phyloP scores from a whole-genome alignment of 2,797 vertebrate genomes.

The Eulemur coronatus region DNA sequence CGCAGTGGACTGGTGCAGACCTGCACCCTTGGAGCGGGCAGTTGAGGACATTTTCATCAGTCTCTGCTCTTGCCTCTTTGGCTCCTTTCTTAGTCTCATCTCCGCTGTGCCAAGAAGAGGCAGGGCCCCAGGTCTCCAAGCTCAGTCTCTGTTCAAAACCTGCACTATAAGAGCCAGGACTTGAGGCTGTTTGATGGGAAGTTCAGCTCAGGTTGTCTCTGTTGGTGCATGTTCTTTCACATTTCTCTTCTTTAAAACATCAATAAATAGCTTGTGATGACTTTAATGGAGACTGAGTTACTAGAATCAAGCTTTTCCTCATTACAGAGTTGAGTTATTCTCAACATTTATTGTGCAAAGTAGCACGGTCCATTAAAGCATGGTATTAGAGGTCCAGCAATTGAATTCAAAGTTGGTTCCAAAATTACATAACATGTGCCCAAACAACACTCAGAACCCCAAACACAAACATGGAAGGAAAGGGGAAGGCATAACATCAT shows the following conservation, averaged over 20 bases:
- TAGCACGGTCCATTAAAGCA: not conserved
- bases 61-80: not conserved
- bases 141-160: not conserved
- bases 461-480: not conserved
- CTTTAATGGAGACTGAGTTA: not conserved
- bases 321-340: not conserved
- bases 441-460: not conserved
- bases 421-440: not conserved
- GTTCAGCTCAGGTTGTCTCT: not conserved
- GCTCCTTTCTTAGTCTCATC: not conserved
- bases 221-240: not conserved
- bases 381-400: not conserved
- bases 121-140: not conserved
- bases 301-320: not conserved
- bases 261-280: not conserved
- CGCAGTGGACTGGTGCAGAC: not conserved
- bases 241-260: not conserved
- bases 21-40: accelerated
- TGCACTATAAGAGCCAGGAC: accelerated
- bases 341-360: not conserved
- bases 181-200: no score
- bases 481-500: not conserved
- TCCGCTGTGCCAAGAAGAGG: not conserved
- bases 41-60: not conserved
- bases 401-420: not conserved